Conservation (phyloP, 2,888 invertebrate genomes). For the Drosophila dives region DNA sequence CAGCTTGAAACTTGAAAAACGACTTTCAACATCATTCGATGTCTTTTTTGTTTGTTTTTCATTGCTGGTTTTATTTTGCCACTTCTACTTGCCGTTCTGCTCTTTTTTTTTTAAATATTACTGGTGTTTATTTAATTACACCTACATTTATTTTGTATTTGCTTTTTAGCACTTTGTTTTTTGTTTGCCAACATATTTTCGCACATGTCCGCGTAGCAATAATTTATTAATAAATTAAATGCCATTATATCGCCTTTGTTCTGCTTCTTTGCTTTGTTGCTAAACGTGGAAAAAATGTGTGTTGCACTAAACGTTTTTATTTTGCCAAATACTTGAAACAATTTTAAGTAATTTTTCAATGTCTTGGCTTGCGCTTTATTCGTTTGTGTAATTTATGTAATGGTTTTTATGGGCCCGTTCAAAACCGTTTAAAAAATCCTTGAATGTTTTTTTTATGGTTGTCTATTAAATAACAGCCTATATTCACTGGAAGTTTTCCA, state of each 20-base stretch:
- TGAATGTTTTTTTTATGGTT: neutral
- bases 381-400: slow-evolving; percentile 1
- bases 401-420: neutral
- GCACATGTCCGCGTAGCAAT: slow-evolving; percentile 27
- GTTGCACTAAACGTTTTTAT: slow-evolving; percentile 18
- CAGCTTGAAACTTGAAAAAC: slow-evolving; percentile 81
- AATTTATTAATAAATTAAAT: slow-evolving; percentile 49
- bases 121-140: slow-evolving; percentile 64
- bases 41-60: slow-evolving; percentile 15
- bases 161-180: slow-evolving; percentile 47
- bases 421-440: neutral
- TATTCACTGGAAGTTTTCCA: neutral
- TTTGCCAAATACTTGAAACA: slow-evolving; percentile 9
- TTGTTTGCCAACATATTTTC: slow-evolving; percentile 56
- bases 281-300: slow-evolving; percentile 24
- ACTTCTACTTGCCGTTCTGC: slow-evolving; percentile 26
- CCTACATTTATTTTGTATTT: slow-evolving; percentile 45
- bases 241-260: slow-evolving; percentile 27
- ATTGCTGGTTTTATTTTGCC: slow-evolving; percentile 24
- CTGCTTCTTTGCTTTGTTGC: slow-evolving; percentile 15
- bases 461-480: neutral
- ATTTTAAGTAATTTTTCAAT: slow-evolving; percentile 18
- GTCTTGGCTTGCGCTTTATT: slow-evolving; percentile 34
- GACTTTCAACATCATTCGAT: slow-evolving; percentile 82
- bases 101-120: slow-evolving; percentile 17